Conservation (phyloP, 2,113 vertebrate species). For the Pipra filicauda region DNA sequence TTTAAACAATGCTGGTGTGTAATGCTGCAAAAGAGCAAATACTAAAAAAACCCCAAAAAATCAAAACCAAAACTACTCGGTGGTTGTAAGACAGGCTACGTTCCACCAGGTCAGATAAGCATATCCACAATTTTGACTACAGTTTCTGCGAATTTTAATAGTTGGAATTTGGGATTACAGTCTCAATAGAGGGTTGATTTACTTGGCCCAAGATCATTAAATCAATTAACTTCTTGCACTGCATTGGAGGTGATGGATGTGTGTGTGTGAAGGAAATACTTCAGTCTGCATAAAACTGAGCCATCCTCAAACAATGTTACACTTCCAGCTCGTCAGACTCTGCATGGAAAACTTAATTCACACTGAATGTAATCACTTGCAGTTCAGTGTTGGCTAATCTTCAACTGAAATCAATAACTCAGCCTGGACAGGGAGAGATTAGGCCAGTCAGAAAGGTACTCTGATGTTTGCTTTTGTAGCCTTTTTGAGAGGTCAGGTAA, state of each 20-base stretch:
- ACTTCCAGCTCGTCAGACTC: background rate
- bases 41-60: background rate
- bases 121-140: background rate
- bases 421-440: background rate
- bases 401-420: conserved; percentile 30
- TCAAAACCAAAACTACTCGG: background rate
- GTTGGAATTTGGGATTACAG: background rate
- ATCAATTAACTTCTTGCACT: background rate
- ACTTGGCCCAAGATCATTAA: too few species aligned
- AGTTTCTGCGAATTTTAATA: background rate
- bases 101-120: background rate
- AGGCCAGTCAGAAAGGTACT: background rate
- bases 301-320: background rate
- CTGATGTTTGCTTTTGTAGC: conserved; percentile 33
- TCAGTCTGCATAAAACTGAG: background rate
- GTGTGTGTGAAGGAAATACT: background rate
- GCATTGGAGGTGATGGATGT: background rate
- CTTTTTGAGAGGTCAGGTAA: conserved; percentile 16
- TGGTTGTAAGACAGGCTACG: background rate
- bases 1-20: background rate
- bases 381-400: conserved; percentile 7
- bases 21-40: background rate
- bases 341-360: background rate
- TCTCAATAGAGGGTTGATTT: background rate
- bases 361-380: background rate